Evolutionary conservation across 2,888 invertebrate species (phyloP), one percentile per base, ranked within the genome.

Genomic region (Aromia moschata): DNA sequence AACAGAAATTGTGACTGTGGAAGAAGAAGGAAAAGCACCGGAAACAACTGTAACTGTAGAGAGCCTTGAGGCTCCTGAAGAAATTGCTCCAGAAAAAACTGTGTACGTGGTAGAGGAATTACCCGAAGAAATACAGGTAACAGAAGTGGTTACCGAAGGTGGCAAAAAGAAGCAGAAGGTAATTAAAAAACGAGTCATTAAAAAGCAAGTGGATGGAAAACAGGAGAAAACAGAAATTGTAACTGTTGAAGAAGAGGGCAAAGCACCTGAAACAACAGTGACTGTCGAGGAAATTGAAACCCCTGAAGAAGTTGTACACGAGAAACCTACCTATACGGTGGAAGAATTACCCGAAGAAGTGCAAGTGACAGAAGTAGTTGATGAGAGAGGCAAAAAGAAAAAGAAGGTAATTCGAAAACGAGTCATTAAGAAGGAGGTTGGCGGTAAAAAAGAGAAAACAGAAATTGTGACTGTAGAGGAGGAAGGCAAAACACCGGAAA

Each of bases 191-290:
- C 77, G 80, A 1, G 80, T 81, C 51, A 77, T 82, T 1, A 82
- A 81, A 52, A 81, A 80, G 31, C 78, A 76, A n/a, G 74, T 73
- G 16, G 79, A 74, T 1, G 71, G 69, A 5, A 75, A 74, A 41
- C 58, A 79, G 36, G 73, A 78, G 68, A 67, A 72, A 0, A 77
- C 79, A 30, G 79, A 84, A 81, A 82, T 83, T 70, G 74, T 76
- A 3, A 79, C 76, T 0, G 74, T 79, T 33, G 80, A 82, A 65
- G 81, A 81, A 65, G 80, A 81, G 60, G 80, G 82, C 31, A 72
- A 76, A 44, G 59, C 65, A 53, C 78, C 80, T 2, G 70, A 77
- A 46, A 78, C 74, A 0, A 76, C 77, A 56, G 72, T 74, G 10
- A 73, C 71, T 15, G 75, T 69, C 1, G 64, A 72, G 63, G 72